phyloP scores from a whole-genome alignment of 2,113 vertebrate species.

The Pyxicephalus adspersus region DNA sequence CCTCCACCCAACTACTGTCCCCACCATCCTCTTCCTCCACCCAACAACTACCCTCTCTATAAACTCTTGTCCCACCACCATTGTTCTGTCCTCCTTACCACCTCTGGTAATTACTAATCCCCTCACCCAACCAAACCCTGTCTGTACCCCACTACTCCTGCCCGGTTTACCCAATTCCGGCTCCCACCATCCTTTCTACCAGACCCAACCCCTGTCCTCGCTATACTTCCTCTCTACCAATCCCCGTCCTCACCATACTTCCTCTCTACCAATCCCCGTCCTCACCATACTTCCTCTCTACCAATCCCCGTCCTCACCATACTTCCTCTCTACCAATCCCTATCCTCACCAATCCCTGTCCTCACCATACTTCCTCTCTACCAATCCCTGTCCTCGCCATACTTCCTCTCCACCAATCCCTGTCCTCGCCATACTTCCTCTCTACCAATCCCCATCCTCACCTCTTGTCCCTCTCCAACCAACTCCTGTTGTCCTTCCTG shows the following conservation, averaged over 20 bases:
- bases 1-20: neutral
- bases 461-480: no score
- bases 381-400: neutral
- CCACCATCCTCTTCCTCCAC: neutral
- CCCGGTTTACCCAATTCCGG: neutral
- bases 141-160: neutral
- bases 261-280: neutral
- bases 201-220: no score
- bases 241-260: neutral
- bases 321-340: conserved; percentile 1
- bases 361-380: neutral
- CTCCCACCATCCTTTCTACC: neutral
- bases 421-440: neutral
- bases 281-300: neutral
- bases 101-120: neutral
- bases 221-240: neutral
- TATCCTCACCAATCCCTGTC: neutral
- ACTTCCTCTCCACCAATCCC: conserved; percentile 3
- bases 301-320: neutral
- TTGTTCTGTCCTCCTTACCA: neutral
- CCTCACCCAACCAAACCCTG: neutral
- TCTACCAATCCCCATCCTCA: no score
- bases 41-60: no score
- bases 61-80: neutral
- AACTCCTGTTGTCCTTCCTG: neutral